A percentile compares a stretch with the other conserved stretches of the same genome.
Conservation (phyloP, 2,797 vertebrate species). For the Clangula hyemalis region DNA sequence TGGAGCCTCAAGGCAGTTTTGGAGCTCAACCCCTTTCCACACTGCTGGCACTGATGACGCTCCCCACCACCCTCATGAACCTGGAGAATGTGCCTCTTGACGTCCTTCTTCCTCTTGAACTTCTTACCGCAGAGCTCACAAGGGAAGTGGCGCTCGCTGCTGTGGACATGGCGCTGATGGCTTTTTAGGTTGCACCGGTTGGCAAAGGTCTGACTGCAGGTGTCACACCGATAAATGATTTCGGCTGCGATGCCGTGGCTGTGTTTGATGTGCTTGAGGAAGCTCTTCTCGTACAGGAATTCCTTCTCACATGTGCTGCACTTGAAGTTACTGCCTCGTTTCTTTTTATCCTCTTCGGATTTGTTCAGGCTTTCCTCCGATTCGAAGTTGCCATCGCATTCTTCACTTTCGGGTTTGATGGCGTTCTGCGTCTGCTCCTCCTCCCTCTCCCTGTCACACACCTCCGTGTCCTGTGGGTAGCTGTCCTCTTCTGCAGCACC, state of each 20-base stretch:
- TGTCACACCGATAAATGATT: slow-evolving; percentile 87
- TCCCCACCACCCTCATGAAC: slow-evolving; percentile 92
- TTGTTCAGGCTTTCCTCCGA: neutral
- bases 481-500: neutral
- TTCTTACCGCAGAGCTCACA: slow-evolving; percentile 91
- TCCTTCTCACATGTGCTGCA: slow-evolving; percentile 89
- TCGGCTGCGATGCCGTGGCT: slow-evolving; percentile 88
- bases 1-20: slow-evolving; percentile 91
- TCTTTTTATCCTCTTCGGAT: slow-evolving; percentile 54
- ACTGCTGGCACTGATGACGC: slow-evolving; percentile 86
- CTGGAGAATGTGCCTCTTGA: slow-evolving; percentile 90
- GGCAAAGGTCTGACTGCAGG: slow-evolving; percentile 92
- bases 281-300: slow-evolving; percentile 95
- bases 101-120: slow-evolving; percentile 97
- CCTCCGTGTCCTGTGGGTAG: neutral
- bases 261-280: slow-evolving; percentile 89
- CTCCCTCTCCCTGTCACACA: slow-evolving; percentile 1
- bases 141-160: slow-evolving; percentile 88
- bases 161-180: slow-evolving; percentile 96
- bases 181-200: slow-evolving; percentile 97
- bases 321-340: slow-evolving; percentile 78
- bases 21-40: slow-evolving; percentile 95
- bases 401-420: slow-evolving; percentile 30
- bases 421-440: slow-evolving; percentile 19
- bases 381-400: neutral